phyloP scores from a whole-genome alignment of 2,113 vertebrate species.

The Peromyscus leucopus region DNA sequence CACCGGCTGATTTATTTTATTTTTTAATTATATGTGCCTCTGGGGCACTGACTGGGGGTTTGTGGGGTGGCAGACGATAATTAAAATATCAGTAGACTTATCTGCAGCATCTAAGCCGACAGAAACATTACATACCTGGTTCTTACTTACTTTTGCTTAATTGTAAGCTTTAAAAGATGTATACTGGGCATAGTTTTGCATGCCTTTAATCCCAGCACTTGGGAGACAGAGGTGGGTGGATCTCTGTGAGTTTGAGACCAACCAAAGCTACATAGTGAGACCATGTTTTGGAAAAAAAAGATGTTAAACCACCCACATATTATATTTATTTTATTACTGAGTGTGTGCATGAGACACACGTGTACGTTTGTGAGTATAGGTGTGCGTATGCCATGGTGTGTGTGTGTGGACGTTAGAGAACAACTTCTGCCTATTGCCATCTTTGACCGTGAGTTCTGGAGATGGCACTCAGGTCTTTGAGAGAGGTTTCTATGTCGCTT shows the following conservation, averaged over 20 bases:
- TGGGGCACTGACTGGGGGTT: neutral
- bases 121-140: neutral
- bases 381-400: neutral
- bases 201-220: neutral
- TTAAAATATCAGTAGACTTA: neutral
- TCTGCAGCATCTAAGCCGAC: neutral
- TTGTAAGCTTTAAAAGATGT: neutral
- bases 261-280: neutral
- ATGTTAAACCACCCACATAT: neutral
- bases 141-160: neutral
- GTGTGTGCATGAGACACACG: neutral
- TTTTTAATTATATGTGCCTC: neutral
- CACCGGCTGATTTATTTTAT: too few relatives aligned
- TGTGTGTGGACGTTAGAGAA: neutral
- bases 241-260: neutral
- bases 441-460: neutral
- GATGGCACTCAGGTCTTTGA: neutral
- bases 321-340: neutral
- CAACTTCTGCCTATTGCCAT: neutral
- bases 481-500: too few relatives aligned
- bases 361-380: neutral
- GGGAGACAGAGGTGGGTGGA: neutral
- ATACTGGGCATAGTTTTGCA: neutral
- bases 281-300: neutral
- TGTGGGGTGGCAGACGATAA: neutral